phyloP scores from a whole-genome alignment of 2,113 vertebrate genomes.

The Poeciliopsis prolifica region DNA sequence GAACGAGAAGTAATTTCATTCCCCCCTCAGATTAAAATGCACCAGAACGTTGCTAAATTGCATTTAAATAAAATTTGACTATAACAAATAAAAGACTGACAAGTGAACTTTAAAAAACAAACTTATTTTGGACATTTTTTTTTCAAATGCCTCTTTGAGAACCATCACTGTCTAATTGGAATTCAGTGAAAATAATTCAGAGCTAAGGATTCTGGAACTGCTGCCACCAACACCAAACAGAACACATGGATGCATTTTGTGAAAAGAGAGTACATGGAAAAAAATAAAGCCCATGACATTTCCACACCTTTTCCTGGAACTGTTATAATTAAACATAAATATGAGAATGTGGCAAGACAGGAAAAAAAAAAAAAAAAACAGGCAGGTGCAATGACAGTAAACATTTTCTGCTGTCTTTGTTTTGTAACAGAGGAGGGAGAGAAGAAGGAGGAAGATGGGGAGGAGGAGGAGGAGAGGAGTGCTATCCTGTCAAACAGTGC shows the following conservation, averaged over 20 bases:
- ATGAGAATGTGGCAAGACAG: conserved; percentile 53
- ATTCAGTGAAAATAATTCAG: conserved; percentile 30
- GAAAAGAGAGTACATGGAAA: conserved; percentile 29
- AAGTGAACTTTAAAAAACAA: conserved; percentile 8
- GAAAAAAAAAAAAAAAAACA: conserved; percentile 28
- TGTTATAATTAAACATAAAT: conserved; percentile 69
- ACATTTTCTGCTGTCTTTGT: conserved; percentile 78
- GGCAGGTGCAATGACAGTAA: conserved; percentile 71
- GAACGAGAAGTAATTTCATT: not conserved
- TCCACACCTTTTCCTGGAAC: conserved; percentile 47
- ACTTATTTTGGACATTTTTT: conserved; percentile 16
- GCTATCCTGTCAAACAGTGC: conserved; percentile 62
- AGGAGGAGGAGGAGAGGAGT: conserved; percentile 63
- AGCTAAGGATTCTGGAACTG: conserved; percentile 33
- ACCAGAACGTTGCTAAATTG: not conserved
- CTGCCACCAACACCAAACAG: conserved; percentile 44
- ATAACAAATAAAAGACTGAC: not conserved
- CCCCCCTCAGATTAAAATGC: not conserved
- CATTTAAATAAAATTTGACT: not conserved
- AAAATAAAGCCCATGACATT: conserved; percentile 48
- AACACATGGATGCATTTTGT: conserved; percentile 37
- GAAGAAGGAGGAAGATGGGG: conserved; percentile 46
- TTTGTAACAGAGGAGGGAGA: conserved; percentile 70
- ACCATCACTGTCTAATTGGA: conserved; percentile 27
- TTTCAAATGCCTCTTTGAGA: conserved; percentile 31